A percentile compares a stretch with the other conserved stretches of the same genome.
These are phyloP conservation scores for Eustalomyia histrio DNA, from an alignment of 2,888 invertebrate species.

Conservation along the genomic window DNA sequence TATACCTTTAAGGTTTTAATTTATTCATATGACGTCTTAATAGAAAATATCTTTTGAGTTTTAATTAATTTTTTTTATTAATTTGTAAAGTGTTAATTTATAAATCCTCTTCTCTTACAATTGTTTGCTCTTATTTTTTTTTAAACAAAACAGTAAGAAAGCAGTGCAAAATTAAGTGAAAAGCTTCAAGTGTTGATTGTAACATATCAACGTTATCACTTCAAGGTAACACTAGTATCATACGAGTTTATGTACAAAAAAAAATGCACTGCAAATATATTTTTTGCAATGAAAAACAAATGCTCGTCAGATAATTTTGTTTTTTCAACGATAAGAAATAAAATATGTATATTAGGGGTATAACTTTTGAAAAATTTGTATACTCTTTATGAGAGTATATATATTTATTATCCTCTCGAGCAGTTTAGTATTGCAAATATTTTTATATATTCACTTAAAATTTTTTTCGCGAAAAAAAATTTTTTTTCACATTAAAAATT, in stretches of 20 bases:
- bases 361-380: too few species aligned
- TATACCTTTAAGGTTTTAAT: not conserved
- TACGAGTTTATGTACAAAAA: not conserved
- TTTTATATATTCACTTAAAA: too few species aligned
- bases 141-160: not conserved
- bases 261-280: not conserved
- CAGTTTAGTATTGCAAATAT: too few species aligned
- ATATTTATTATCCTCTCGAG: too few species aligned
- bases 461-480: too few species aligned
- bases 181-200: conserved; percentile 60
- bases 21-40: not conserved
- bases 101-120: conserved; percentile 4
- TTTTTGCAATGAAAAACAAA: not conserved
- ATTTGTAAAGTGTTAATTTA: conserved; percentile 23
- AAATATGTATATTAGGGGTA: too few species aligned
- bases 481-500: too few species aligned
- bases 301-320: not conserved
- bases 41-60: not conserved
- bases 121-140: not conserved
- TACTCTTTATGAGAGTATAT: too few species aligned
- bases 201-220: conserved; percentile 62
- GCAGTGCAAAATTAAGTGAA: conserved; percentile 43
- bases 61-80: not conserved
- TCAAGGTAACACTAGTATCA: conserved; percentile 19
- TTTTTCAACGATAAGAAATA: not conserved